phyloP scores from a whole-genome alignment of 2,888 invertebrate species.

The Brenthis ino region DNA sequence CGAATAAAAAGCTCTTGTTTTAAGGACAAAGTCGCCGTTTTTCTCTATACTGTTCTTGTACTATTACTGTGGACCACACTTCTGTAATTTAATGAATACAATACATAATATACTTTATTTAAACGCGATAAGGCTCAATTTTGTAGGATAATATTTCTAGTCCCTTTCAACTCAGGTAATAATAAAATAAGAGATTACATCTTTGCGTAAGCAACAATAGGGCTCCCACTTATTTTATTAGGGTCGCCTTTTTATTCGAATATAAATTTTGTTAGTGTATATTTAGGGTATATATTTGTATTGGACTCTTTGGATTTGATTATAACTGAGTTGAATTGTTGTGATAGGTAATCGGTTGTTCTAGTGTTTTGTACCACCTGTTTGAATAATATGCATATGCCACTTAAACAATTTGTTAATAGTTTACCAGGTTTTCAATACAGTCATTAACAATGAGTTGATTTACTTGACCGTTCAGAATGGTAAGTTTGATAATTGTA shows the following conservation, averaged over 20 bases:
- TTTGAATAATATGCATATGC: constrained; percentile 43
- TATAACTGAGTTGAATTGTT: constrained; percentile 63
- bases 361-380: constrained; percentile 65
- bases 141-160: constrained; percentile 37
- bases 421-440: neutral
- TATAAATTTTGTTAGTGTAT: constrained; percentile 39
- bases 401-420: constrained; percentile 3
- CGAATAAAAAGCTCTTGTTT: constrained; percentile 32
- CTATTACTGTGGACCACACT: constrained; percentile 37
- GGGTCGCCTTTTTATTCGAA: constrained; percentile 47
- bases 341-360: constrained; percentile 71
- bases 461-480: neutral
- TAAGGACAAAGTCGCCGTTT: constrained; percentile 35
- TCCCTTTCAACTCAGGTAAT: constrained; percentile 73
- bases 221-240: constrained; percentile 70
- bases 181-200: constrained; percentile 80
- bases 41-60: constrained; percentile 36
- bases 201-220: constrained; percentile 78
- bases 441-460: neutral
- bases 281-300: constrained; percentile 45
- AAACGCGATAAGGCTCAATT: constrained; percentile 41
- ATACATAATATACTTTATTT: constrained; percentile 34
- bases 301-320: constrained; percentile 51
- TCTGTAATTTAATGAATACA: constrained; percentile 18
- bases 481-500: neutral